phyloP scores from a whole-genome alignment of 2,888 invertebrate species.

The Plusia festucae region DNA sequence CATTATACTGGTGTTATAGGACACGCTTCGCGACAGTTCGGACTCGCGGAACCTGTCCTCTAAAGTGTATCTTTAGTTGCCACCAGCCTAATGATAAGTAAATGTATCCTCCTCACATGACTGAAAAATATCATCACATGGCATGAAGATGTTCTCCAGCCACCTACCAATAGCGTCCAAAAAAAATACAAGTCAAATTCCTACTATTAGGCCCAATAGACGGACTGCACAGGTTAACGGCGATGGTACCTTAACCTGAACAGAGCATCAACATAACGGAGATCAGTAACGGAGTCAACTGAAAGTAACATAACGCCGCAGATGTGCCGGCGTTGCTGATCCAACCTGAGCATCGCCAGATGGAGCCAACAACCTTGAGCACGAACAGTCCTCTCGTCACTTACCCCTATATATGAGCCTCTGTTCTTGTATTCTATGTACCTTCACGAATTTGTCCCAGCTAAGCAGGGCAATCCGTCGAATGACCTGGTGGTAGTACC shows the following conservation, averaged over 20 bases:
- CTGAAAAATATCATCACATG: background rate
- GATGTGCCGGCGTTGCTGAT: background rate
- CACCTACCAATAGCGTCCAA: background rate
- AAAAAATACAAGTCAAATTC: background rate
- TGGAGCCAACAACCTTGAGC: background rate
- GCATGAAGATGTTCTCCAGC: background rate
- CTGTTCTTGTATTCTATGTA: background rate
- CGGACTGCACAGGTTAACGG: background rate
- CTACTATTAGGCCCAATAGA: background rate
- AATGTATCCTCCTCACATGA: constrained; percentile 3
- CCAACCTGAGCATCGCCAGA: background rate
- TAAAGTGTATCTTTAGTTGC: background rate
- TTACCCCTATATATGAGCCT: background rate
- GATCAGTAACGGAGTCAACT: background rate
- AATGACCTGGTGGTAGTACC: background rate
- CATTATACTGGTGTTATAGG: background rate
- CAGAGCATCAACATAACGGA: too few species aligned
- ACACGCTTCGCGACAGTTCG: background rate
- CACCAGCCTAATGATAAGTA: background rate
- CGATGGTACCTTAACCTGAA: background rate
- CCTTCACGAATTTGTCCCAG: background rate
- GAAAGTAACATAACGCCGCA: background rate
- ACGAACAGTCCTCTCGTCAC: background rate
- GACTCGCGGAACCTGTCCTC: background rate
- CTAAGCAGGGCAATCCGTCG: background rate